phyloP scores from a whole-genome alignment of 2,888 invertebrate species.

The Epirrhoe tristata region DNA sequence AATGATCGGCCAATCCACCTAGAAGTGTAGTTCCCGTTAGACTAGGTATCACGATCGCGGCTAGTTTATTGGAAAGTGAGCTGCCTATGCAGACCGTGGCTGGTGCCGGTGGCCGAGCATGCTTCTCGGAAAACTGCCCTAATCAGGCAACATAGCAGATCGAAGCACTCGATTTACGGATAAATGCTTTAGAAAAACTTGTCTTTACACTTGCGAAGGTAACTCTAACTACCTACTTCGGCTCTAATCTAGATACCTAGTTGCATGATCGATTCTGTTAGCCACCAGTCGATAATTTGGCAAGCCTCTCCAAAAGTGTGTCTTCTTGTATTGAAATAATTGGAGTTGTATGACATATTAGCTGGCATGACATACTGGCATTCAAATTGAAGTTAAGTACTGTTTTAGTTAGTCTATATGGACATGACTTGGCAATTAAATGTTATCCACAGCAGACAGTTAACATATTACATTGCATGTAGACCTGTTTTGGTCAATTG shows the following conservation, averaged over 20 bases:
- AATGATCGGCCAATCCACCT: conserved; percentile 66
- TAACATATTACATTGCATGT: conserved; percentile 46
- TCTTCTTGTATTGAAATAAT: conserved; percentile 10
- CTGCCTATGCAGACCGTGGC: conserved; percentile 70
- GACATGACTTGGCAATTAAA: conserved; percentile 44
- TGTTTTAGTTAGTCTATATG: conserved; percentile 26
- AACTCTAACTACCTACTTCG: too few relatives aligned
- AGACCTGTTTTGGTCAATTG: conserved; percentile 44
- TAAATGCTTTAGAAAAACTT: conserved; percentile 8
- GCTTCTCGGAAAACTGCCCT: conserved; percentile 62
- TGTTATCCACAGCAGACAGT: conserved; percentile 44
- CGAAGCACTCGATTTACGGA: conserved; percentile 36
- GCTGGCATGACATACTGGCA: conserved; percentile 27
- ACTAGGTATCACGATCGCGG: conserved; percentile 75
- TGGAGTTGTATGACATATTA: conserved; percentile 13
- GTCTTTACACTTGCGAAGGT: neutral
- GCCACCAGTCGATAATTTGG: neutral
- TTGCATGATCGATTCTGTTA: neutral
- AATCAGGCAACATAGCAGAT: conserved; percentile 50
- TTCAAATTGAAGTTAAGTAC: conserved; percentile 25
- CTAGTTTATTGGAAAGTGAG: conserved; percentile 82
- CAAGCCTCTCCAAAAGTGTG: neutral
- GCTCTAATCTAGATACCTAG: neutral
- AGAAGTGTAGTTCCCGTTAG: conserved; percentile 79
- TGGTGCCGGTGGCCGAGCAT: conserved; percentile 63